Conservation (phyloP, 2,888 invertebrate species). For the Ceriagrion tenellum region DNA sequence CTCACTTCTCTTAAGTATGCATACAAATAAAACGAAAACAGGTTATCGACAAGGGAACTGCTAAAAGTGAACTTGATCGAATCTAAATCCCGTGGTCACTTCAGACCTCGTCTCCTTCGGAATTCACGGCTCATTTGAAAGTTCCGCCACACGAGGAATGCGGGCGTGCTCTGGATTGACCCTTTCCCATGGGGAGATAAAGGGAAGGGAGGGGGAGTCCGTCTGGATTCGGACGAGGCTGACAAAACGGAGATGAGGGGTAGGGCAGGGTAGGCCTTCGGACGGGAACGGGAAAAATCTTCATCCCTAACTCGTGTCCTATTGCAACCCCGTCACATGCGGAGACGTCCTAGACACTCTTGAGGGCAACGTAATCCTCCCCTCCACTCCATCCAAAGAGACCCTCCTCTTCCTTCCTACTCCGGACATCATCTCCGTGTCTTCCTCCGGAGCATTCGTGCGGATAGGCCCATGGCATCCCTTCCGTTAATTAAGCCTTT, state of each 20-base stretch:
- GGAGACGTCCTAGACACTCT: background rate
- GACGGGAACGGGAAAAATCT: background rate
- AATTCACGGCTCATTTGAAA: background rate
- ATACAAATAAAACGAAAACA: background rate
- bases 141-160: background rate
- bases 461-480: background rate
- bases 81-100: conserved; percentile 16
- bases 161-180: background rate
- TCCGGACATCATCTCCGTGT: background rate
- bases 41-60: conserved; percentile 4
- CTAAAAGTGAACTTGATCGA: background rate
- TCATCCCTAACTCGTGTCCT: background rate
- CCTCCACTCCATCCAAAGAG: background rate
- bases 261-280: background rate
- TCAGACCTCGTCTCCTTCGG: background rate
- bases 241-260: background rate
- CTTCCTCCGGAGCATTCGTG: background rate
- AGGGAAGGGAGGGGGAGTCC: background rate
- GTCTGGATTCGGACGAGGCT: background rate
- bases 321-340: background rate
- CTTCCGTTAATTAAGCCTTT: conserved; percentile 11
- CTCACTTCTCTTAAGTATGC: background rate
- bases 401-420: background rate
- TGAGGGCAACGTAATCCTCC: background rate
- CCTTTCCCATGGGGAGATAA: background rate